Evolutionary conservation across 1,140 invertebrate species (phyloP), one percentile per base, ranked within the genome.

Genomic region (Catajapyx aquilonaris): DNA sequence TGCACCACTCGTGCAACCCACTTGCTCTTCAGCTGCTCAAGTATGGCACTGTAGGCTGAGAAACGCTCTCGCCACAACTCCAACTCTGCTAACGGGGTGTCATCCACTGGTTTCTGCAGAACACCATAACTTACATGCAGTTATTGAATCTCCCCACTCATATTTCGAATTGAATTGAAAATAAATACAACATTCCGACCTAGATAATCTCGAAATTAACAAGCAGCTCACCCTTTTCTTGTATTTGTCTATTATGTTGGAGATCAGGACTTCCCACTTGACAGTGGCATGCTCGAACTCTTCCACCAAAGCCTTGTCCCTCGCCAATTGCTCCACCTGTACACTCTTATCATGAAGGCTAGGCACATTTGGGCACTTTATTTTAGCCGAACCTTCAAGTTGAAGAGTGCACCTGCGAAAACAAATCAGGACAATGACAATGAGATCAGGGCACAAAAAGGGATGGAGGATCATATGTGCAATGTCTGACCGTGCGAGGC

Each of bases 1-100:
- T 64, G 44, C n/a, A 61, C 45, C 30, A 80, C 73, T 43, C 68
- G 63, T 16, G 66, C 51, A 1, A 81, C 69, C 34, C 64, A 65
- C 0, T 69, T 65, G 11, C 72, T 65, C 48, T 84, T 79, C 9
- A 88, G 49, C 49, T 88, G 81, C 47, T 90, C 81, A 23, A 77
- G 64, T 0, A 87, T 55, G 10, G 73, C 62, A 35, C 78, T 77
- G 2, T 87, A 59, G 34, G 72, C 71, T 0, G 69, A 68, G 49
- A 85, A 71, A 46, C 73, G 60, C 42, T 81, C 71, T 20, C 74
- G 63, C 85, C 85, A 90, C 43, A 76, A 81, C 31, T 76, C 70
- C 45, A 78, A 81, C 49, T 87, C 81, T 0, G 75, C 70, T 34
- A 86, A 59, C 1, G 83, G 85, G 0, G 74, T 76, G 40, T 75